These are phyloP conservation scores for Phylloscopus collybita DNA, from an alignment of 2,797 vertebrate species.

Conservation along the genomic window DNA sequence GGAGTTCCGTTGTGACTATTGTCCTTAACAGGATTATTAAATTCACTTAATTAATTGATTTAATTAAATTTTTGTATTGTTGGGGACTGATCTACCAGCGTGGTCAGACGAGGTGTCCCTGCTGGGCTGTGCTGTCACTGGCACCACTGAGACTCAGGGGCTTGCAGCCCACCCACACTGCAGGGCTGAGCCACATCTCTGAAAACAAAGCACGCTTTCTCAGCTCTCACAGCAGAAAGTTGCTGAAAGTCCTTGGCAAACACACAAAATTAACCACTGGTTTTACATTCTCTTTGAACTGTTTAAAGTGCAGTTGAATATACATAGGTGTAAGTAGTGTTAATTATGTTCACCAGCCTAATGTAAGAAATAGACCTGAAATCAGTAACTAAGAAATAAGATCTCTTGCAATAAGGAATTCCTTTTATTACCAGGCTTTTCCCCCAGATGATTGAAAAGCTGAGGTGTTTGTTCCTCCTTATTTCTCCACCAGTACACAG, in stretches of 20 bases:
- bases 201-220: not conserved
- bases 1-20: not conserved
- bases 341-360: not conserved
- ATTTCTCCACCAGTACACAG: not conserved
- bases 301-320: not conserved
- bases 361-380: not conserved
- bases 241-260: not conserved
- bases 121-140: not conserved
- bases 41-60: too few relatives aligned
- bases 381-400: not conserved
- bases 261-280: not conserved
- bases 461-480: not conserved
- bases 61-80: accelerated
- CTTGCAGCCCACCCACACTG: not conserved
- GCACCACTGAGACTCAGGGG: not conserved
- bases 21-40: not conserved
- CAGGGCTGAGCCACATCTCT: not conserved
- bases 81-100: accelerated
- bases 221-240: not conserved
- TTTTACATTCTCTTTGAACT: not conserved
- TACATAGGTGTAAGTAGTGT: not conserved
- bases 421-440: not conserved
- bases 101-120: not conserved
- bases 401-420: not conserved
- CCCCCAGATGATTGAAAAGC: not conserved